Evolutionary conservation across 2,113 vertebrate species (phyloP).

Genomic region (Aleadryas rufinucha): DNA sequence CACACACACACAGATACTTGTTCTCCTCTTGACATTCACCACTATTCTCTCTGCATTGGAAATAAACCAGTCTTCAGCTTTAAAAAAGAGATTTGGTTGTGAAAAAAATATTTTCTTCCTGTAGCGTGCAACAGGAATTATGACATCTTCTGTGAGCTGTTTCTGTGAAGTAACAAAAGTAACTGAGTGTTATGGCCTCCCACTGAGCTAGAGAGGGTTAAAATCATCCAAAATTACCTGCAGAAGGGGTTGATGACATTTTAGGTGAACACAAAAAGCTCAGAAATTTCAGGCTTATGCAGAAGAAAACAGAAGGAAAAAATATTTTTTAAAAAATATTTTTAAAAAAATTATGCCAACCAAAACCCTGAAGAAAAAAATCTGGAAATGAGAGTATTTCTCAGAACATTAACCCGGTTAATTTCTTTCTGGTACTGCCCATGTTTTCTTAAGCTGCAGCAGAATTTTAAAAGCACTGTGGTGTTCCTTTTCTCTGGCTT

Average conservation of each 20-base stretch:
- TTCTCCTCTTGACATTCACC: background rate
- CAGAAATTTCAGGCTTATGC: background rate
- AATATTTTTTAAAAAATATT: background rate
- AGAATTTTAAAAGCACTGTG: background rate
- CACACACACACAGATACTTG: background rate
- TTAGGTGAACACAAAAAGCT: background rate
- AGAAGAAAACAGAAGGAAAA: background rate
- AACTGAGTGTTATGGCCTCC: background rate
- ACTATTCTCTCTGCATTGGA: background rate
- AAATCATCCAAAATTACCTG: background rate
- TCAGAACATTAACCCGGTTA: background rate
- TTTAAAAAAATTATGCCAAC: rapidly evolving
- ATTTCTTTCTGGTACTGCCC: background rate
- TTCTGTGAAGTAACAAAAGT: background rate
- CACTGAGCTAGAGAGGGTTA: background rate
- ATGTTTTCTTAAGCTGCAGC: background rate
- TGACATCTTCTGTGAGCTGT: background rate
- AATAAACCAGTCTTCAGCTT: background rate
- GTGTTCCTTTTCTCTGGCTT: background rate
- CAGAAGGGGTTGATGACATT: background rate
- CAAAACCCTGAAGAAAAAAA: background rate
- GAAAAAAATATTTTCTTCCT: background rate
- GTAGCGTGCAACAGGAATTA: background rate
- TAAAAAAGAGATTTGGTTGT: background rate
- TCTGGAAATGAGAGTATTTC: background rate